phyloP scores from a whole-genome alignment of 1,140 invertebrate species.

The Drosophila quadrilineata region DNA sequence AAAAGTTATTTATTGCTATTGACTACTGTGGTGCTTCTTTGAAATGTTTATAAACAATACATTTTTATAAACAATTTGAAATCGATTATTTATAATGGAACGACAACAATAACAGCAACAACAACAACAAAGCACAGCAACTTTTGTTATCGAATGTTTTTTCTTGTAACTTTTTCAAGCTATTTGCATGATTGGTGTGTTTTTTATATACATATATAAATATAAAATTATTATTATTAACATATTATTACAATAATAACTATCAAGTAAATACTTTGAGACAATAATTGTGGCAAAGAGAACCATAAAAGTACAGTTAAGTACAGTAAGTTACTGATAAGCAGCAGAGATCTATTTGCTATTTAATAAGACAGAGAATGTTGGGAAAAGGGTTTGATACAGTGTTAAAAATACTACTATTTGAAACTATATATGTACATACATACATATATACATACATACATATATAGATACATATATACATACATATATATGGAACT shows the following conservation, averaged over 20 bases:
- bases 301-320: conserved; percentile 21
- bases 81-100: too few species aligned
- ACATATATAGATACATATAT: conserved; percentile 34
- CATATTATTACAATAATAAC: conserved; percentile 31
- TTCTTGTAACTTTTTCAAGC: conserved; percentile 63
- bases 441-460: conserved; percentile 13
- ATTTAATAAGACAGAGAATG: conserved; percentile 50
- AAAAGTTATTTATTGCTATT: conserved; percentile 72
- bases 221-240: conserved; percentile 43
- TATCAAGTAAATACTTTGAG: conserved; percentile 26
- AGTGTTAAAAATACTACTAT: conserved; percentile 2
- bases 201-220: conserved; percentile 55
- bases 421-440: conserved; percentile 21
- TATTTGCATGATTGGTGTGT: conserved; percentile 70
- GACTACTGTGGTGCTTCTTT: conserved; percentile 75
- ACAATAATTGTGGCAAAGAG: conserved; percentile 40
- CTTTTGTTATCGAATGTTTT: conserved; percentile 65
- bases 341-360: too few species aligned
- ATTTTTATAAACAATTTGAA: too few species aligned
- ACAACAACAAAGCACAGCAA: conserved; percentile 3
- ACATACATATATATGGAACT: too few species aligned
- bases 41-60: conserved; percentile 14
- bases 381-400: conserved; percentile 48
- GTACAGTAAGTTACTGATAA: conserved; percentile 39
- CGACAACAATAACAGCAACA: background rate